phyloP scores from a whole-genome alignment of 2,113 vertebrate species.

The Malurus cyaneus region DNA sequence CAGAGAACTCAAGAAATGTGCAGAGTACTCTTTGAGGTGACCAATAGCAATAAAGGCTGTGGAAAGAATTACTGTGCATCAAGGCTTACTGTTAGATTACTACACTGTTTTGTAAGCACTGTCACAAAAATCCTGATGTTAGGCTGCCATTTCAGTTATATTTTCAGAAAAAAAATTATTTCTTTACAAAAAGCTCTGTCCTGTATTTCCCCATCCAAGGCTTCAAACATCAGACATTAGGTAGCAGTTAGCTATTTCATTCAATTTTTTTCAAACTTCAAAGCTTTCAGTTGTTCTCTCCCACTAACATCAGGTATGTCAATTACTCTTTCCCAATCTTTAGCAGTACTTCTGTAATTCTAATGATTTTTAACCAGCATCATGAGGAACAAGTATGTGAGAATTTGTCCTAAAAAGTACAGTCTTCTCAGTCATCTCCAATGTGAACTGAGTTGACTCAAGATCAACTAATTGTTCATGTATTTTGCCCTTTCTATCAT shows the following conservation, averaged over 20 bases:
- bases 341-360: background rate
- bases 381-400: background rate
- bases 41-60: background rate
- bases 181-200: background rate
- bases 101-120: background rate
- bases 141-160: background rate
- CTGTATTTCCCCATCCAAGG: background rate
- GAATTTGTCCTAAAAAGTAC: background rate
- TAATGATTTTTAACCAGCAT: background rate
- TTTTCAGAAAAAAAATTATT: background rate
- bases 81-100: background rate
- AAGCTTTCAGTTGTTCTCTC: background rate
- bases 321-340: background rate
- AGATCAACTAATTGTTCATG: background rate
- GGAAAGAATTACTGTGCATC: background rate
- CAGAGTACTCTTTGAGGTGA: background rate
- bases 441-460: background rate
- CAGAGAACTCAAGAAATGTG: rapidly evolving
- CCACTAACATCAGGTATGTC: background rate
- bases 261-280: background rate
- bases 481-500: background rate
- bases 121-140: background rate
- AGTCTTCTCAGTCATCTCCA: background rate
- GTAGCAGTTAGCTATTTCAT: background rate
- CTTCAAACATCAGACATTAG: background rate